phyloP scores from a whole-genome alignment of 2,888 invertebrate species.

The Thyatira batis region DNA sequence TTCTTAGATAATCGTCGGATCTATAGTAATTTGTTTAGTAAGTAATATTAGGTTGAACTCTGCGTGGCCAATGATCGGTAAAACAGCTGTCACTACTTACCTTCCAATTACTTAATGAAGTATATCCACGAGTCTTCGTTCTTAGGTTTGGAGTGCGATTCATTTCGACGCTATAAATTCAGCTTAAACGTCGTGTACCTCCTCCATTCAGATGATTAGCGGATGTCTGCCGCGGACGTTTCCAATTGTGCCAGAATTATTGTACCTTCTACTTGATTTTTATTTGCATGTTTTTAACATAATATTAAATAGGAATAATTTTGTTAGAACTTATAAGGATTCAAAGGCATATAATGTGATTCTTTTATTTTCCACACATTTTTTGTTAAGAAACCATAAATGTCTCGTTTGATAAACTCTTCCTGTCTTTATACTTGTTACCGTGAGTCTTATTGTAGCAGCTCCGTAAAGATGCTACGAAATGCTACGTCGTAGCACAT shows the following conservation, averaged over 20 bases:
- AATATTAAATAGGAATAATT: constrained; percentile 3
- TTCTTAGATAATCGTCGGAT: neutral
- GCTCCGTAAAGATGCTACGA: constrained; percentile 19
- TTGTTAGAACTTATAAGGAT: too few relatives aligned
- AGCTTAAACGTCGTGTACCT: constrained; percentile 42
- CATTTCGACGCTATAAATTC: constrained; percentile 53
- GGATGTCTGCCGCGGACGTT: constrained; percentile 48
- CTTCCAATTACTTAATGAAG: constrained; percentile 33
- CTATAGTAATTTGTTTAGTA: neutral
- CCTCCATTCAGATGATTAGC: constrained; percentile 54
- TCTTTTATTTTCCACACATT: too few relatives aligned
- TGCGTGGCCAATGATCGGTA: constrained; percentile 14
- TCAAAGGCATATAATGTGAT: too few relatives aligned
- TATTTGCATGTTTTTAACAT: constrained; percentile 23
- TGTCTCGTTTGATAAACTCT: neutral
- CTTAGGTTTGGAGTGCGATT: constrained; percentile 29
- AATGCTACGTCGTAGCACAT: constrained; percentile 30
- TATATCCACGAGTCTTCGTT: constrained; percentile 32
- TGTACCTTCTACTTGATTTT: constrained; percentile 30
- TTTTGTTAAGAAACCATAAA: neutral
- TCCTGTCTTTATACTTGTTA: constrained; percentile 5
- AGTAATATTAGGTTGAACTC: neutral
- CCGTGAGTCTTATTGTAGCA: neutral
- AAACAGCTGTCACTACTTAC: constrained; percentile 31
- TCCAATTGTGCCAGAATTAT: constrained; percentile 44